Percentiles rank a stretch among this genome's conserved stretches.
phyloP scores from a whole-genome alignment of 2,888 invertebrate species.

The Incurvaria masculella region DNA sequence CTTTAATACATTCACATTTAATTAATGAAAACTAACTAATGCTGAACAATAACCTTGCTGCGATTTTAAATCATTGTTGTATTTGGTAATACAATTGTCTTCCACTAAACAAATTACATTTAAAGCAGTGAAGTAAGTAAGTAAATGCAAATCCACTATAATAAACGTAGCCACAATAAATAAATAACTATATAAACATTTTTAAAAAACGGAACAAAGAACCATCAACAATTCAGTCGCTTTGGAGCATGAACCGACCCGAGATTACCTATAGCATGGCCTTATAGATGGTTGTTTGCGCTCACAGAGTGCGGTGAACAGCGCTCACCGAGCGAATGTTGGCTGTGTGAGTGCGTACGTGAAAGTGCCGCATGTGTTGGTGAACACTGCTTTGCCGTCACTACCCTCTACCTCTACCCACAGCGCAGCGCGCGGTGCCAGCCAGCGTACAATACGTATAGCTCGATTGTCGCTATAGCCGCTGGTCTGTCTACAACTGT shows the following conservation, averaged over 20 bases:
- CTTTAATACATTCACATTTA: too few relatives aligned
- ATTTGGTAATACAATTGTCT: constrained; percentile 24
- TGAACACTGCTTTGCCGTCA: not conserved
- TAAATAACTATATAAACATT: constrained; percentile 7
- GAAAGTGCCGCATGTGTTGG: constrained; percentile 13
- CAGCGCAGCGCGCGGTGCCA: constrained; percentile 20
- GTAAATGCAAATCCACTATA: not conserved
- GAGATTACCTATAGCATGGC: constrained; percentile 57
- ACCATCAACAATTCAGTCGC: constrained; percentile 26
- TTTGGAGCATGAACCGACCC: constrained; percentile 42
- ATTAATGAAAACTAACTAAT: too few relatives aligned
- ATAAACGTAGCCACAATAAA: not conserved
- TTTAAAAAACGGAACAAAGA: constrained; percentile 10
- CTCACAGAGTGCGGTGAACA: constrained; percentile 59
- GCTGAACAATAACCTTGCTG: too few relatives aligned
- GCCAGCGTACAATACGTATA: constrained; percentile 10
- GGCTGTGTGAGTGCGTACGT: constrained; percentile 37
- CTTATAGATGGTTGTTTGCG: constrained; percentile 60
- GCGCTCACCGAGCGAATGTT: constrained; percentile 46
- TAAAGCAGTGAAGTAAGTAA: not conserved
- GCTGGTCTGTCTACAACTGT: constrained; percentile 18
- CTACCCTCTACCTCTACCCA: not conserved
- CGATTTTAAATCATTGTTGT: too few relatives aligned
- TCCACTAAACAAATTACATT: not conserved
- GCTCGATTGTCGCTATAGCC: not conserved